Base-by-base conservation (phyloP, 2,888 invertebrate species). In the Chaitophorus viminalis region DNA sequence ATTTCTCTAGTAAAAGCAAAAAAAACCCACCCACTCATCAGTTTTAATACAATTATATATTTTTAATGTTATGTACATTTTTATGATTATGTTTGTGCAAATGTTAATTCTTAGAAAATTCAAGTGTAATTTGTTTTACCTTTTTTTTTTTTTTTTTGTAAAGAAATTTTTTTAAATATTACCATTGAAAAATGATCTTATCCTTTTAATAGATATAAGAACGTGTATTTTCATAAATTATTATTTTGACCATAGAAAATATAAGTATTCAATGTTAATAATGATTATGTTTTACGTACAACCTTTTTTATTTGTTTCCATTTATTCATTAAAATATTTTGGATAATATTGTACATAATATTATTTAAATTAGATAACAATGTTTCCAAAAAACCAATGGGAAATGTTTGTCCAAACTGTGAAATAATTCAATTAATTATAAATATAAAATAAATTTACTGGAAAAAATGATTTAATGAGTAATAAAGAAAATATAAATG, bases 181-280 rank as follows among this genome's bases (percentile, higher is more conserved):
- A 87, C 81, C 87, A 81, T 87, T 87, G 79, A 86, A 81, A 87
- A 72, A 87, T 81, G 87, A 87, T 87, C 87, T 87, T 87, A 46
- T 81, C 75, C 74, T 87, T 87, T 87, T 87, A 81, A 86, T 81
- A 87, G 75, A 81, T 75, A 74, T 87, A 87, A 87, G 79, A 81
- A 81, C 65, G 39, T 87, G 74, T 65, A 87, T 60, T 87, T 60
- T 87, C 74, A 54, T 79, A 79, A 74, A 60, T 81, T 72, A 86
- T 77, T 85, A 77, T 77, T 77, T 86, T 86, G 78, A 86, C 79
- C 39, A 79, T 79, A 79, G 78, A 79, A 86, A 86, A 86, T 86
- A 86, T 79, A 86, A 79, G 60, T 79, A 79, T 79, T 33, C 86
- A 86, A 85, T 86, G 79, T 86, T 86, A 86, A 78, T 86, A 86